These are phyloP conservation scores for Bimastos eiseni DNA, from an alignment of 2,888 invertebrate genomes.

Conservation along the genomic window DNA sequence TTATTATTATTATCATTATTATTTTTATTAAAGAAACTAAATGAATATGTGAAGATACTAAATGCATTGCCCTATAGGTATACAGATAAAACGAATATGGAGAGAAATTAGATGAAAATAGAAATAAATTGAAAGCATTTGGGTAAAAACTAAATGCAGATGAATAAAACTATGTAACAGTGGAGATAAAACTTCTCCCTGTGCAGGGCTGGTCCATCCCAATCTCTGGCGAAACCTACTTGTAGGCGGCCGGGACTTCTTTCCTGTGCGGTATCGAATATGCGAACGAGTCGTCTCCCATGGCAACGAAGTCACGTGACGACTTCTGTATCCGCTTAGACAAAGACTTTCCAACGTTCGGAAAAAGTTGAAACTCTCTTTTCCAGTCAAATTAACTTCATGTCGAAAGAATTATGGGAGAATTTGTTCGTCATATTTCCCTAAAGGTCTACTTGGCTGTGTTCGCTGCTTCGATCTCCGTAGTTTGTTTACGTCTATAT, in stretches of 20 bases:
- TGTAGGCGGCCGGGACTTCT: background rate
- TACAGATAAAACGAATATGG: no score
- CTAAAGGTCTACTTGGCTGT: background rate
- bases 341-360: slow-evolving; percentile 8
- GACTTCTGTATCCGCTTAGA: background rate
- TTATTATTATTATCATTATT: no score
- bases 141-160: no score
- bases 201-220: background rate
- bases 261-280: background rate
- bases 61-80: no score
- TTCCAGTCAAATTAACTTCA: background rate
- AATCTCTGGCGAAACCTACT: background rate
- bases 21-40: no score
- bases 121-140: no score
- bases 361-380: background rate
- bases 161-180: no score
- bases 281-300: slow-evolving; percentile 15
- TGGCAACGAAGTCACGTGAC: background rate
- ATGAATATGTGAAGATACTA: no score
- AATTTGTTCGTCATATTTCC: background rate
- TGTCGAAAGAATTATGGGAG: background rate
- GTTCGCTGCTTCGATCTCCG: background rate
- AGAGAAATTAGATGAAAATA: no score
- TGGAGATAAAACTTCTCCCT: no score
- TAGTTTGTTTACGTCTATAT: no score